These are phyloP conservation scores for Epicampocera succincta DNA, from an alignment of 2,888 invertebrate species.

Conservation along the genomic window DNA sequence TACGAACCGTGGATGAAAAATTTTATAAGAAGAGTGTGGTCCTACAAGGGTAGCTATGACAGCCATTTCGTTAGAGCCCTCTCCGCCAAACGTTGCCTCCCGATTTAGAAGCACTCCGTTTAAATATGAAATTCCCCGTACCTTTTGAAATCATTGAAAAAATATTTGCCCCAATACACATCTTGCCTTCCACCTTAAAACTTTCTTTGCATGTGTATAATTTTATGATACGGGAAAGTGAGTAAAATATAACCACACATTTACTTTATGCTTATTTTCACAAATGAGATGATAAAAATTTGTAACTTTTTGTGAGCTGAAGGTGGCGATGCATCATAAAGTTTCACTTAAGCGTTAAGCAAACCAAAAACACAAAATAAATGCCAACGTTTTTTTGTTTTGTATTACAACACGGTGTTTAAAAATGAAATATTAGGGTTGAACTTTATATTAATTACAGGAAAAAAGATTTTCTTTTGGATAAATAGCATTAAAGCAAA, in stretches of 20 bases:
- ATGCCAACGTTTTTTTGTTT: constrained; percentile 14
- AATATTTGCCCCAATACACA: too few relatives aligned
- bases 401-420: not conserved
- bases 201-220: constrained; percentile 20
- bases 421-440: constrained; percentile 32
- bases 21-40: too few relatives aligned
- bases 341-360: constrained; percentile 36
- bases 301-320: constrained; percentile 57
- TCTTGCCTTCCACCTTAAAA: too few relatives aligned
- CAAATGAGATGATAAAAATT: constrained; percentile 64
- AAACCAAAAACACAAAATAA: constrained; percentile 16
- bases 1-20: too few relatives aligned
- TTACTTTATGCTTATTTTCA: constrained; percentile 57
- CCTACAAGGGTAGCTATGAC: too few relatives aligned
- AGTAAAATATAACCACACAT: constrained; percentile 29
- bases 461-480: too few relatives aligned
- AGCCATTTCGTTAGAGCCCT: too few relatives aligned
- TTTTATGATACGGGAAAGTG: constrained; percentile 6
- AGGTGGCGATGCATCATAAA: constrained; percentile 39
- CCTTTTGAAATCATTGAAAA: too few relatives aligned
- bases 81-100: too few relatives aligned
- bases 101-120: too few relatives aligned
- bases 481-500: too few relatives aligned
- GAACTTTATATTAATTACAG: constrained; percentile 50
- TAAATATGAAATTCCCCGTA: too few relatives aligned